Evolutionary conservation across 2,113 vertebrate species (phyloP).

Genomic region (Charadrius vociferus): DNA sequence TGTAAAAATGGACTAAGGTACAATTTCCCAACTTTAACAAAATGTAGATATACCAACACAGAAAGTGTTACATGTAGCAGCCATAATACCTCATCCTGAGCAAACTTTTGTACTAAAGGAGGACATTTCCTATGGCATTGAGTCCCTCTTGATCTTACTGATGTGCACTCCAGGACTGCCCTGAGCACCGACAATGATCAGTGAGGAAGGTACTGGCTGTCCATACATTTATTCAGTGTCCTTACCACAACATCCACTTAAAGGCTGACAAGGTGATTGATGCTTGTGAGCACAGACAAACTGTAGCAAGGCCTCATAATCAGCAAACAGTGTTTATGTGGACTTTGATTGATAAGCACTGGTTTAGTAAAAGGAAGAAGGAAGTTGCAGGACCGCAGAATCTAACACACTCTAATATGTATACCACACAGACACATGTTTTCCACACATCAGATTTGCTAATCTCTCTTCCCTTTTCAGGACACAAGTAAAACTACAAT

Average conservation of each 20-base stretch:
- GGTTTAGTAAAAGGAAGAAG: background rate
- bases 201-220: background rate
- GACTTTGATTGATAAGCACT: background rate
- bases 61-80: background rate
- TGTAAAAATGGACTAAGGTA: background rate
- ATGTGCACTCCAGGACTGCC: background rate
- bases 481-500: background rate
- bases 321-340: background rate
- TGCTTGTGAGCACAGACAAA: background rate
- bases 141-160: background rate
- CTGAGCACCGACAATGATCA: background rate
- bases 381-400: background rate
- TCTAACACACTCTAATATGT: background rate
- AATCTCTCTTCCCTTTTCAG: background rate
- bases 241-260: background rate
- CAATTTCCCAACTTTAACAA: background rate
- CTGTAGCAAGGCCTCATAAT: background rate
- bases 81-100: background rate
- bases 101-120: background rate
- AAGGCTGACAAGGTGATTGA: background rate
- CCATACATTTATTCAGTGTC: background rate
- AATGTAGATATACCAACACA: background rate
- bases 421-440: background rate
- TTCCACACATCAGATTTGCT: background rate
- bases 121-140: background rate